phyloP scores from a whole-genome alignment of 2,888 invertebrate species.

The Thymelicus acteon region DNA sequence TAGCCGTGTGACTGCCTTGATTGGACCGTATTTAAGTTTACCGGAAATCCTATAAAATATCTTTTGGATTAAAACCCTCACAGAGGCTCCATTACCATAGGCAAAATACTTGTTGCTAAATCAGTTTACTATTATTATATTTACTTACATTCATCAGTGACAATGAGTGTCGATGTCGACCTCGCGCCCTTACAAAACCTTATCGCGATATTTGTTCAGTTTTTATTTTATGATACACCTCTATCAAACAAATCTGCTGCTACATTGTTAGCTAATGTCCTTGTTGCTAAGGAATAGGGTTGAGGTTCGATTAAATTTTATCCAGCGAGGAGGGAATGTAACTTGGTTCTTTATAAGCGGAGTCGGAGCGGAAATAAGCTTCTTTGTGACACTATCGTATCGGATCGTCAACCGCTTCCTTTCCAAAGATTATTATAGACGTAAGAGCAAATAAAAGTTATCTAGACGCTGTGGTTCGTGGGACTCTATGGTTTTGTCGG shows the following conservation, averaged over 20 bases:
- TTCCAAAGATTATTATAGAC: slow-evolving; percentile 79
- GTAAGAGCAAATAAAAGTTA: slow-evolving; percentile 77
- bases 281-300: slow-evolving; percentile 43
- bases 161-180: slow-evolving; percentile 56
- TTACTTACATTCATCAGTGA: slow-evolving; percentile 68
- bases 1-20: too few relatives aligned
- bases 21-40: too few relatives aligned
- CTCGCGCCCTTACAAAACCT: slow-evolving; percentile 81
- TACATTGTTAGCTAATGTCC: slow-evolving; percentile 36
- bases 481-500: slow-evolving; percentile 40
- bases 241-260: slow-evolving; percentile 56
- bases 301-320: slow-evolving; percentile 42
- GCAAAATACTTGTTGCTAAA: slow-evolving; percentile 46
- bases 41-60: too few relatives aligned
- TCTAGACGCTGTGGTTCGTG: slow-evolving; percentile 48
- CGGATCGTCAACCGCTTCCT: slow-evolving; percentile 81
- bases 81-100: slow-evolving; percentile 50
- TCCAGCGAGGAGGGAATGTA: slow-evolving; percentile 53
- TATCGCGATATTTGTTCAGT: slow-evolving; percentile 81
- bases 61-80: slow-evolving; percentile 3
- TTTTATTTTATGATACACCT: slow-evolving; percentile 80
- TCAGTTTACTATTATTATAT: slow-evolving; percentile 40
- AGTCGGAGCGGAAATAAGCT: slow-evolving; percentile 81
- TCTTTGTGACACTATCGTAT: slow-evolving; percentile 82
- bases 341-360: slow-evolving; percentile 65